These are phyloP conservation scores for Pseudois nayaur DNA, from an alignment of 2,113 vertebrate genomes.

Conservation along the genomic window DNA sequence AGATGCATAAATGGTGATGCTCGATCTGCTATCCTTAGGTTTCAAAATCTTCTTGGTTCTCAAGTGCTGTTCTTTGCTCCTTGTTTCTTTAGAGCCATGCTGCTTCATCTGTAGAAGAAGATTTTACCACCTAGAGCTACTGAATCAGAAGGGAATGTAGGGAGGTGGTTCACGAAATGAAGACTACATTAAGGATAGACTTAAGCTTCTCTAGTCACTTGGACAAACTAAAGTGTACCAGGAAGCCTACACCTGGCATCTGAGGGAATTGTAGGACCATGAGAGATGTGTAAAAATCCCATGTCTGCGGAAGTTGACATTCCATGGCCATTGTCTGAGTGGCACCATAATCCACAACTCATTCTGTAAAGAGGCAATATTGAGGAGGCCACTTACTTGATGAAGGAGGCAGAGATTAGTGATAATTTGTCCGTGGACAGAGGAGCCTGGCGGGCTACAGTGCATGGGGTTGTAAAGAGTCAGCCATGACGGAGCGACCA, in stretches of 20 bases:
- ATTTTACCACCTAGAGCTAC: background rate
- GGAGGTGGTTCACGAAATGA: background rate
- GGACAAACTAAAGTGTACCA: background rate
- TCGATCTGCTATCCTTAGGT: rapidly evolving
- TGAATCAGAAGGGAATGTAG: background rate
- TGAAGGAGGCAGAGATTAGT: background rate
- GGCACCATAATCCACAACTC: rapidly evolving
- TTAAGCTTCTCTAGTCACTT: background rate
- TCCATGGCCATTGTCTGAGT: background rate
- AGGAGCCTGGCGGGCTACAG: background rate
- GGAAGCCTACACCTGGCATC: background rate
- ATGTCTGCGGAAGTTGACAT: background rate
- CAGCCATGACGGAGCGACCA: rapidly evolving
- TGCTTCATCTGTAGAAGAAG: background rate
- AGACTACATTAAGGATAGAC: background rate
- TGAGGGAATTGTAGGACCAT: rapidly evolving
- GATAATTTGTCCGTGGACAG: rapidly evolving
- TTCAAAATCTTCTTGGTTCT: background rate
- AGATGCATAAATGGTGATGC: rapidly evolving
- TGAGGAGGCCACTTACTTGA: background rate
- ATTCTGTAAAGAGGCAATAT: background rate
- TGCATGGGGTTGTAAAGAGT: background rate
- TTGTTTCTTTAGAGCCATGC: background rate
- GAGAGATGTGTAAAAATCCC: too few relatives aligned
- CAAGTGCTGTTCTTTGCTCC: rapidly evolving